A percentile compares a stretch with the other conserved stretches of the same genome.
phyloP scores from a whole-genome alignment of 2,888 invertebrate species.

The Athrips mouffetella region DNA sequence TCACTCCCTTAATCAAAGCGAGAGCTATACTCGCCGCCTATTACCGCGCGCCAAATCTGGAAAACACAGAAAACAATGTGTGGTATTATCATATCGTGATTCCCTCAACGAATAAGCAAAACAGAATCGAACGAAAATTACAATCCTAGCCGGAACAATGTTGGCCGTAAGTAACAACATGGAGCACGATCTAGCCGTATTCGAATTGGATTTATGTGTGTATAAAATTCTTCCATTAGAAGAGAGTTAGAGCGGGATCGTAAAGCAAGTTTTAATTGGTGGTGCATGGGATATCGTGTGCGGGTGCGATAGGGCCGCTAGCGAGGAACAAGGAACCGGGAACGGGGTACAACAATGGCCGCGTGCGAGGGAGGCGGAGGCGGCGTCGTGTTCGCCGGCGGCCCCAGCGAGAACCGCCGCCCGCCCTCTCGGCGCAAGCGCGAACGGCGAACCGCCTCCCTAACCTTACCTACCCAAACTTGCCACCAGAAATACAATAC shows the following conservation, averaged over 20 bases:
- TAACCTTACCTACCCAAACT: slow-evolving; percentile 35
- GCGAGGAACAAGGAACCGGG: slow-evolving; percentile 23
- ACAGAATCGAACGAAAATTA: slow-evolving; percentile 24
- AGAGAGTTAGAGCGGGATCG: slow-evolving; percentile 43
- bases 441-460: slow-evolving; percentile 38
- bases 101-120: slow-evolving; percentile 30
- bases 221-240: slow-evolving; percentile 53
- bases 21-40: slow-evolving; percentile 23
- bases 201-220: slow-evolving; percentile 41
- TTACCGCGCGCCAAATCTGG: slow-evolving; percentile 25
- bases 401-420: slow-evolving; percentile 36
- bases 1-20: slow-evolving; percentile 25
- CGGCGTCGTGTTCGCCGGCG: slow-evolving; percentile 56
- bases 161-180: slow-evolving; percentile 31
- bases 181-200: slow-evolving; percentile 42
- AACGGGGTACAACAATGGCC: slow-evolving; percentile 53
- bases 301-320: slow-evolving; percentile 39
- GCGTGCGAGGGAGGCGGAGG: slow-evolving; percentile 66
- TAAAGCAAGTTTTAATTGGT: slow-evolving; percentile 65
- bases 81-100: slow-evolving; percentile 25
- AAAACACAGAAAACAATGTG: slow-evolving; percentile 23
- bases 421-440: slow-evolving; percentile 31
- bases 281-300: slow-evolving; percentile 42
- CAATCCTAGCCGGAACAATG: slow-evolving; percentile 36
- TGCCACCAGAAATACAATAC: slow-evolving; percentile 21